Base-by-base conservation (phyloP, 1,140 invertebrate genomes). In the Megalopta genalis region DNA sequence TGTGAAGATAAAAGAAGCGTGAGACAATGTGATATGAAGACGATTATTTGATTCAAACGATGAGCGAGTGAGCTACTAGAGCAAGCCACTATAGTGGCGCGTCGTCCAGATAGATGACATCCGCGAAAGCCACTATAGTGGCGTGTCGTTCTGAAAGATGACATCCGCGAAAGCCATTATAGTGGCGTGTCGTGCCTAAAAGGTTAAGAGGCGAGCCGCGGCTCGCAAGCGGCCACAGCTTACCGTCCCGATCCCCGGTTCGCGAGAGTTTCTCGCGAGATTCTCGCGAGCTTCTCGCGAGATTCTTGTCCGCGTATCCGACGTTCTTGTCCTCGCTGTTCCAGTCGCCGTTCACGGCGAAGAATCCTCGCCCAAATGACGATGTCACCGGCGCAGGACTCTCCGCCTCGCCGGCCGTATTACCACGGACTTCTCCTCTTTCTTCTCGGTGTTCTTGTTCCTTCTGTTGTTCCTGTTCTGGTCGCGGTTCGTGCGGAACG, bases 321-420 rank as follows among this genome's bases (percentile, higher is more conserved):
- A 64, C 78, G 78, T 85, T 83, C 84, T 85, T 77, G 49, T 71
- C 71, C 71, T 37, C 68, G 76, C 46, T 77, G 72, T 82, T 85
- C 77, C 62, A 71, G 76, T 75, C 80, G 80, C 57, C 71, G 71
- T 66, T 66, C 73, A 46, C 74, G 49, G 64, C 49, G 74, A 52
- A 72, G 83, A 86, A 86, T 82, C 78, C 85, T 85, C 78, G 77
- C 81, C 85, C 86, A 87, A 88, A 88, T 88, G 85, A 89, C 83
- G 86, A 89, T 85, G 83, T 87, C 87, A 87, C 82, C 80, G 82
- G 80, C 75, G 59, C 79, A 68, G 77, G 78, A 71, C 70, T 75
- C 54, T n/a, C 67, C 75, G 72, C 65, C 72, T 76, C 63, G 66
- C 60, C 52, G 62, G 16, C 67, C 60, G 77, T 69, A 77, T 70